Evolutionary conservation across 2,797 vertebrate species (phyloP), one percentile per base, ranked within the genome.

Genomic region (Arremon brunneinucha): DNA sequence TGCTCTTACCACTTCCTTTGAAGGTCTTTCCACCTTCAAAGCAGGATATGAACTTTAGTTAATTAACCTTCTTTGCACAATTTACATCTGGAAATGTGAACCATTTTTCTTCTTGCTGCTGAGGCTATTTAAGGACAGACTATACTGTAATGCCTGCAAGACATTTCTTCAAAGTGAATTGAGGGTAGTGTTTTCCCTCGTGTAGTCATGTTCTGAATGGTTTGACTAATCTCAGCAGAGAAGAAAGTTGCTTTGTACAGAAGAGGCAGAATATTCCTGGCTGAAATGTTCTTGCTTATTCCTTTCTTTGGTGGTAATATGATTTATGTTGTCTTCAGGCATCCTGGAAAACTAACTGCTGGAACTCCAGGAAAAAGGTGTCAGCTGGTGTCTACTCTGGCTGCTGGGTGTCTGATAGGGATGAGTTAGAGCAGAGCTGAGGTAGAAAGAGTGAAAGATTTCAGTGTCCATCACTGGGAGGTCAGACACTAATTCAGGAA

Each of bases 1-100:
- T 68, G 27, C 60, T 89, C 72, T 91, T 85, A 92, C 41, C 59
- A 28, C 65, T 86, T 95, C 55, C 27, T 78, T 87, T 55, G 47
- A 84, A 88, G 47, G 39, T 87, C 62, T 86, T 87, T 55, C 47
- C 19, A 35, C 87, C 87, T 95, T 95, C 87, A 97, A 95, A 96
- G 91, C 82, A 81, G 8, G 24, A 9, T 34, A 26, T 59, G n/a
- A 87, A 83, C 62, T 87, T 84, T 1, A 77, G 60, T 74, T 96
- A 95, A 95, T 95, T 93, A 95, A 94, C 53, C 44, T 67, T 79
- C 44, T 87, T 87, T 2, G 2, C 63, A 87, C 77, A 56, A 90
- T 60, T 89, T 80, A 14, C 24, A 35, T 71, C 53, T 94, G 65
- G 50, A 85, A 75, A 85, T 83, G 49, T 63, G 75, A 93, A 83